Evolutionary conservation across 2,113 vertebrate species (phyloP), one percentile per base, ranked within the genome.

Genomic region (Larimichthys polyactis): DNA sequence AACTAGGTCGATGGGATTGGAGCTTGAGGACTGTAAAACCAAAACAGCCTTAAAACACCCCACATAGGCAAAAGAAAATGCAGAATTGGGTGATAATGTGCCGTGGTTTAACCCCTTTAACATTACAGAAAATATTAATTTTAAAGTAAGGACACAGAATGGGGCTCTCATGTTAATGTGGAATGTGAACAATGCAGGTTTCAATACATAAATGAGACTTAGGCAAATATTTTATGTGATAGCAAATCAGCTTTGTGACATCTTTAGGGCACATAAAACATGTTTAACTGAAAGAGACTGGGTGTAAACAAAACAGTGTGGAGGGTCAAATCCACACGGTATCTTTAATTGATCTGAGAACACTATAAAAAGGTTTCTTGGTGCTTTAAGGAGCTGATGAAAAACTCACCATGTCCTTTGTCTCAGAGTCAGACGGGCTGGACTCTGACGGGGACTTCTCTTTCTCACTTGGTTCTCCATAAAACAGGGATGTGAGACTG

Each of bases 401-500:
- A 72, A 46, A 29, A 92, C 97, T 96, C 84, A 99, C 98, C 96
- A 95, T 94, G 51, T 99, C 98, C 91, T 97, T 97, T 84, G 93
- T 96, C 48, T 98, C 97, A 0, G 92, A 91, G 62, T 99, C 98
- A 46, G 97, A 92, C 7, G 97, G 97, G 75, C 97, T 98, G 87
- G 94, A 93, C 87, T 99, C 98, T 0, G 97, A 98, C 0, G 98
- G 98, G 3, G 97, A 97, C 17, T 99, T 99, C 93, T 98, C 97
- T 81, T 99, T 99, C 91, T 99, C 98, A 0, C 96, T 98, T 52
- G 96, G 97, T 88, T 99, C 98, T 82, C 98, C 98, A 0, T 99
- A 98, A 94, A 99, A 98, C 84, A 99, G 94, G 0, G 98, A 99
- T 0, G 97, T 98, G 87, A 99, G 90, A 90, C 98, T 99, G 91